Evolutionary conservation across 1,140 invertebrate species (phyloP).

Genomic region (Camponotus pennsylvanicus): DNA sequence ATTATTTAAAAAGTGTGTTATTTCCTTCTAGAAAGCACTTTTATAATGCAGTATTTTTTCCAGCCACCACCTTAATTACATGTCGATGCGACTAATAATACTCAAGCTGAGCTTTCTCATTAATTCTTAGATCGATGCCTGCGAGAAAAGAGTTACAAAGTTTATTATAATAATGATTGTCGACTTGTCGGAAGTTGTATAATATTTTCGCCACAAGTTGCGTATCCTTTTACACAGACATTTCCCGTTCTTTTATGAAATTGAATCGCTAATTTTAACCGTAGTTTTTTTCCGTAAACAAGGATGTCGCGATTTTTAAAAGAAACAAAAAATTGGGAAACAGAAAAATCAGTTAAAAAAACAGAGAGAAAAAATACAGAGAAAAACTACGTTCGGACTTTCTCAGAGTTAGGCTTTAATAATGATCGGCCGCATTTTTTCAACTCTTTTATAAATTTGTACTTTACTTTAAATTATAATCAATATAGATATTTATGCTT

Average conservation of each 20-base stretch:
- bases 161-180: constrained; percentile 30
- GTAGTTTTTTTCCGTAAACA: neutral
- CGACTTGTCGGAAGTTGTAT: neutral
- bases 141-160: neutral
- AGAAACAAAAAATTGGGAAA: neutral
- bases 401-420: neutral
- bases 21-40: neutral
- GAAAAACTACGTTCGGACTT: neutral
- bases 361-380: neutral
- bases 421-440: neutral
- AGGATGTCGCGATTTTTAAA: constrained; percentile 7
- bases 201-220: neutral
- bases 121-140: neutral
- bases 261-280: neutral
- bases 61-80: neutral
- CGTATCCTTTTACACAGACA: neutral
- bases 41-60: neutral
- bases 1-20: neutral
- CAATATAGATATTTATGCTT: neutral
- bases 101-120: neutral
- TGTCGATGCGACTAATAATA: neutral
- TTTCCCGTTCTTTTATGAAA: neutral
- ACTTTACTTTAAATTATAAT: neutral
- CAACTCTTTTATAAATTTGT: neutral
- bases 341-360: neutral